Percentiles rank a stretch among this genome's conserved stretches.
phyloP scores from a whole-genome alignment of 2,888 invertebrate genomes.

The Liopterus haemorrhoidalis region DNA sequence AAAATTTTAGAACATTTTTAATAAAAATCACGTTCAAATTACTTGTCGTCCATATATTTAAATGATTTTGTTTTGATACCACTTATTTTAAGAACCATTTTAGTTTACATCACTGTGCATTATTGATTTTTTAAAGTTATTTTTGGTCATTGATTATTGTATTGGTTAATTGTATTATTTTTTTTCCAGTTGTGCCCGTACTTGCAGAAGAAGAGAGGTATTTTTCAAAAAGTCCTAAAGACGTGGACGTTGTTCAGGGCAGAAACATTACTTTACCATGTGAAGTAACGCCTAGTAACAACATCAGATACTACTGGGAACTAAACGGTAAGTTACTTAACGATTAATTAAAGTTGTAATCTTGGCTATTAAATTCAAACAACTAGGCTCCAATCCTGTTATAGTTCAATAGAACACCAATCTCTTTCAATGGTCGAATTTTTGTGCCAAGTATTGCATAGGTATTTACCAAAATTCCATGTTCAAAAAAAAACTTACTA shows the following conservation, averaged over 20 bases:
- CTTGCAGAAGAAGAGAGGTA: conserved; percentile 39
- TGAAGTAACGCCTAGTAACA: conserved; percentile 42
- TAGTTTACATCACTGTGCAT: too few species aligned
- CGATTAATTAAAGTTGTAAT: neutral
- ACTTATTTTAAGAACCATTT: too few species aligned
- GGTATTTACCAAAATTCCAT: neutral
- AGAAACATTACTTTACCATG: conserved; percentile 42
- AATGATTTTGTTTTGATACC: too few species aligned
- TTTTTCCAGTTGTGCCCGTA: conserved; percentile 32
- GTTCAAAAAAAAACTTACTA: neutral
- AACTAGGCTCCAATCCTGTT: too few species aligned
- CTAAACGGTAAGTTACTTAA: conserved; percentile 40
- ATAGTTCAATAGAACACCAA: too few species aligned
- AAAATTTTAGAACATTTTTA: too few species aligned
- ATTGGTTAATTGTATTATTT: too few species aligned
- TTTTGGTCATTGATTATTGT: too few species aligned
- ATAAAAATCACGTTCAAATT: too few species aligned
- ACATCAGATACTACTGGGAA: conserved; percentile 45
- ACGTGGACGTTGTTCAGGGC: conserved; percentile 41
- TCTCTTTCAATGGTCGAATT: neutral
- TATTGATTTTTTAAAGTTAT: too few species aligned
- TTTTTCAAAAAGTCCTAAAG: conserved; percentile 42
- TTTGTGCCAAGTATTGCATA: neutral
- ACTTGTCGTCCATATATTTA: too few species aligned
- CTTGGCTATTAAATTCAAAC: too few species aligned